Evolutionary conservation across 2,113 vertebrate species (phyloP).

Genomic region (Ciconia maguari): DNA sequence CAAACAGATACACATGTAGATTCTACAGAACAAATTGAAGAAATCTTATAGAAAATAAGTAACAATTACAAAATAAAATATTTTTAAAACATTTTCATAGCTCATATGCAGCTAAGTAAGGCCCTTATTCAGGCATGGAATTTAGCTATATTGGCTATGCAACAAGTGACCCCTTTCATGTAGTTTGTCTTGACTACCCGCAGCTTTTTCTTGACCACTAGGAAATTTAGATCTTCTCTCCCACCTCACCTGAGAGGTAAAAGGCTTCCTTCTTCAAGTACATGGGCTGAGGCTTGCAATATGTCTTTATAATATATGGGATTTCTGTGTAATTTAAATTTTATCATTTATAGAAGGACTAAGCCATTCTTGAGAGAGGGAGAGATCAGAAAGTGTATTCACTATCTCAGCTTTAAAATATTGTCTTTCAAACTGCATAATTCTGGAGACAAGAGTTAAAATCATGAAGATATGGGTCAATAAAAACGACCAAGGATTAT

Average conservation of each 20-base stretch:
- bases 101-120: neutral
- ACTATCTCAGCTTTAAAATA: neutral
- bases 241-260: neutral
- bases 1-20: neutral
- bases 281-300: neutral
- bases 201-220: neutral
- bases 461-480: neutral
- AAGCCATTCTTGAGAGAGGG: neutral
- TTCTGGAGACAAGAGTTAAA: conserved; percentile 16
- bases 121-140: neutral
- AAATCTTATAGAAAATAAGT: neutral
- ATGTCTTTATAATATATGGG: neutral
- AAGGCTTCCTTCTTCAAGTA: neutral
- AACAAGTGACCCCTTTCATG: neutral
- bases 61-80: neutral
- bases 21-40: neutral
- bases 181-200: neutral
- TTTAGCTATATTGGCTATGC: neutral
- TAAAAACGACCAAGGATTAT: neutral
- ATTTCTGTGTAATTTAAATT: neutral
- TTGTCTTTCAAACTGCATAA: neutral
- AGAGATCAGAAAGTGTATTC: neutral
- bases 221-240: neutral
- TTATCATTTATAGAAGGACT: conserved; percentile 12
- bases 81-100: neutral